Conservation (phyloP, 2,888 invertebrate species). For the Andricus curvator region DNA sequence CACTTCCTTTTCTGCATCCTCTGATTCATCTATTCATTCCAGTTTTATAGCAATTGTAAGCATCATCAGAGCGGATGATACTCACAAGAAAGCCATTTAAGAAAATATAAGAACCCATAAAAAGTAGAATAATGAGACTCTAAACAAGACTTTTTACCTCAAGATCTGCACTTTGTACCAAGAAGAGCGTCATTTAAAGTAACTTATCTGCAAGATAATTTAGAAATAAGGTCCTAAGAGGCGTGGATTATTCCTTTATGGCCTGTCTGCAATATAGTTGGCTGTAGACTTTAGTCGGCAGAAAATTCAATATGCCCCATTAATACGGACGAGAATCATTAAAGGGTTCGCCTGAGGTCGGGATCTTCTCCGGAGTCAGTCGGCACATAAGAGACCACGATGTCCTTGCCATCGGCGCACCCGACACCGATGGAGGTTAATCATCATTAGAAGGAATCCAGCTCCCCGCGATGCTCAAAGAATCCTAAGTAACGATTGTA, state of each 20-base stretch:
- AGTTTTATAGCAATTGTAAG: background rate
- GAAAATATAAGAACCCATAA: slow-evolving; percentile 15
- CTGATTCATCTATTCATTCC: slow-evolving; percentile 18
- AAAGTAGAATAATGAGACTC: background rate
- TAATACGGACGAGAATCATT: slow-evolving; percentile 26
- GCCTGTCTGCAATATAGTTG: slow-evolving; percentile 12
- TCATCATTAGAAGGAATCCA: slow-evolving; percentile 65
- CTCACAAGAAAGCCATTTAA: background rate
- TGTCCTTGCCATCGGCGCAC: slow-evolving; percentile 43
- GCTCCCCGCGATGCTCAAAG: slow-evolving; percentile 54
- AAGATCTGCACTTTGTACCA: background rate
- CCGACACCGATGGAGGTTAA: slow-evolving; percentile 64
- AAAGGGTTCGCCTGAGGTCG: slow-evolving; percentile 38
- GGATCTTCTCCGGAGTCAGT: slow-evolving; percentile 37
- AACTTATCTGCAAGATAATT: slow-evolving; percentile 27
- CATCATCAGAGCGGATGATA: background rate
- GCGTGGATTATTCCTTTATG: slow-evolving; percentile 23
- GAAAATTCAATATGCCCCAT: slow-evolving; percentile 39
- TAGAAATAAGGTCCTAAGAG: slow-evolving; percentile 33
- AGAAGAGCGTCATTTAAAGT: slow-evolving; percentile 27
- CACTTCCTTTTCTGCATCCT: background rate
- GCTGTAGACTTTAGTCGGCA: slow-evolving; percentile 13
- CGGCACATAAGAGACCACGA: slow-evolving; percentile 26
- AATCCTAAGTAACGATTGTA: slow-evolving; percentile 65
- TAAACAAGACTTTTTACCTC: slow-evolving; percentile 20